Evolutionary conservation across 1,140 invertebrate species (phyloP).

Genomic region (Archegozetes longisetosus): DNA sequence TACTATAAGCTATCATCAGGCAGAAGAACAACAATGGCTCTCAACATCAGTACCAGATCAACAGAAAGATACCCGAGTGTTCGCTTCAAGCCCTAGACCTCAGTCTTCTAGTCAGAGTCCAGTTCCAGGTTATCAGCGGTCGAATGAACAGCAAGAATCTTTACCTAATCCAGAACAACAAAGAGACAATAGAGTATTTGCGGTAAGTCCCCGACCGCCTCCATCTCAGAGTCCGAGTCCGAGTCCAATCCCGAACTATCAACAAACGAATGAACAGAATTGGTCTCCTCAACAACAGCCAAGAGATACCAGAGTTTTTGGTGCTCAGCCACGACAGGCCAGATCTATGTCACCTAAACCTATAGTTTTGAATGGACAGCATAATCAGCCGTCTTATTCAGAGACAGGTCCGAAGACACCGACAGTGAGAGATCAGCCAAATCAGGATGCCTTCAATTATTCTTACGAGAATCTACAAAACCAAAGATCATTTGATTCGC

Average conservation of each 20-base stretch:
- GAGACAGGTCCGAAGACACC: no score
- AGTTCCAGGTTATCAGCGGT: not conserved
- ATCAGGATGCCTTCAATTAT: no score
- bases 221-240: not conserved
- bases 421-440: no score
- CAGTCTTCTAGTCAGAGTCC: not conserved
- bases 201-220: no score
- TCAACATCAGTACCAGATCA: not conserved
- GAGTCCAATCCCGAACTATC: not conserved
- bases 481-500: not conserved
- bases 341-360: no score
- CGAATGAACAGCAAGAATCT: not conserved
- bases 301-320: no score
- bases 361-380: no score
- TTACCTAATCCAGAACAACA: not conserved
- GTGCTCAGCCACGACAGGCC: no score
- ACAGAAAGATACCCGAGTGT: not conserved
- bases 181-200: not conserved
- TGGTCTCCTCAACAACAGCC: not conserved
- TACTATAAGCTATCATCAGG: not conserved
- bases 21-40: constrained; percentile 14
- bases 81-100: not conserved
- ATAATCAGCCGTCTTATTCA: no score
- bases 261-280: not conserved
- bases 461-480: no score